Percentiles rank a stretch among this genome's conserved stretches.
Conservation (phyloP, 2,888 invertebrate species). For the Stegana nigrithorax region DNA sequence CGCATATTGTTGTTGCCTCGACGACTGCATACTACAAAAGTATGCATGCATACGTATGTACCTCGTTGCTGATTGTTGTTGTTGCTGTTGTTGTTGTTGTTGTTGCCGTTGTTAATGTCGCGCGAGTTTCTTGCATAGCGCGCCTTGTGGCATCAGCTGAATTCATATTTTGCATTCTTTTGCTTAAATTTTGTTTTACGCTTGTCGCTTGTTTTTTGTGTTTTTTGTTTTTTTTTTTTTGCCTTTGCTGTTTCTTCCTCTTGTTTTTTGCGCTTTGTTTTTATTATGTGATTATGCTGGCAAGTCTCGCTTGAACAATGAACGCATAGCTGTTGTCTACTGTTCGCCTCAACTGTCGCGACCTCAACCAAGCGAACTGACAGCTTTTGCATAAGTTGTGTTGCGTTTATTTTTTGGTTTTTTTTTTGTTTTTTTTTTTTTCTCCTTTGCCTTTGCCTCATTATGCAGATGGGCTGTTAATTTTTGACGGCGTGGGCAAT, state of each 20-base stretch:
- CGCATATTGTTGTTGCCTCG: background rate
- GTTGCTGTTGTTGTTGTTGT: conserved; percentile 8
- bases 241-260: too few relatives aligned
- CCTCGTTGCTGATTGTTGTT: background rate
- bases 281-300: too few relatives aligned
- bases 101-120: conserved; percentile 22
- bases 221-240: too few relatives aligned
- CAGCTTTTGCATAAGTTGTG: conserved; percentile 2
- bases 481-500: conserved; percentile 1
- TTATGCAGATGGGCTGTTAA: conserved; percentile 18
- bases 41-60: too few relatives aligned
- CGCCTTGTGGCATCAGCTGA: conserved; percentile 19
- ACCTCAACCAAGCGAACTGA: background rate
- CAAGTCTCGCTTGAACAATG: background rate
- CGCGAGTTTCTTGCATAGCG: conserved; percentile 13
- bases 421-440: background rate
- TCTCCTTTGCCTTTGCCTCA: background rate
- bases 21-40: too few relatives aligned
- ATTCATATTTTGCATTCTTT: conserved; percentile 25
- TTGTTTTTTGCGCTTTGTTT: too few relatives aligned
- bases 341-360: too few relatives aligned
- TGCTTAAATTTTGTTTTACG: background rate
- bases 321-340: background rate
- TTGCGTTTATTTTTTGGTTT: background rate
- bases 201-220: too few relatives aligned